These are phyloP conservation scores for Eupithecia centaureata DNA, from an alignment of 2,888 invertebrate genomes.

Conservation along the genomic window DNA sequence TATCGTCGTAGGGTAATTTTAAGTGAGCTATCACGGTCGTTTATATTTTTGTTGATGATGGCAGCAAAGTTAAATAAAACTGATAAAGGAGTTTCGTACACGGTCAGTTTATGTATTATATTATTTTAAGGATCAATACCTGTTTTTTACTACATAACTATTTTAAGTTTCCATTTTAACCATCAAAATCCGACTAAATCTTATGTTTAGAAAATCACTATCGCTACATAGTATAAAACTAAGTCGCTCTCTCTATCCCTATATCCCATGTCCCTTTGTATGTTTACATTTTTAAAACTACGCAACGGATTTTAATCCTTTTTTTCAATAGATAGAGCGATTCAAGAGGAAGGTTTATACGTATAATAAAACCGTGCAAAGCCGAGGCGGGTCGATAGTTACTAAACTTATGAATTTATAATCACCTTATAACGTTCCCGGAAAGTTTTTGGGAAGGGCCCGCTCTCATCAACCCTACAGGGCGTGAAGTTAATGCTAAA, in stretches of 20 bases:
- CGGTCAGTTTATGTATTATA: background rate
- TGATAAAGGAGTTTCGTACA: background rate
- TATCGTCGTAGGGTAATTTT: background rate
- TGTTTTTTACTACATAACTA: background rate
- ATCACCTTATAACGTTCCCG: conserved; percentile 13
- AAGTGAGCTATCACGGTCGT: background rate
- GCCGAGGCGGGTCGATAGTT: too few species aligned
- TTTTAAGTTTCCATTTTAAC: background rate
- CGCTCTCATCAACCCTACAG: conserved; percentile 42
- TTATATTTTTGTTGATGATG: background rate
- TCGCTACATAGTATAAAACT: too few species aligned
- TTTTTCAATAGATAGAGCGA: too few species aligned
- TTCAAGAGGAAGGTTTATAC: too few species aligned
- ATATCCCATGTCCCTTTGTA: too few species aligned
- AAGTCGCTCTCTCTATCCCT: too few species aligned
- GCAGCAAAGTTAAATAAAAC: too few species aligned
- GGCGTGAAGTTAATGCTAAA: conserved; percentile 59
- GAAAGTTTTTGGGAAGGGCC: conserved; percentile 31
- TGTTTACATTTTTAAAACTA: too few species aligned
- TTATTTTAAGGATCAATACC: background rate
- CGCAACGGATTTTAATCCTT: too few species aligned
- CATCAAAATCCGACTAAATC: background rate
- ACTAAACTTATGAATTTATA: conserved; percentile 11
- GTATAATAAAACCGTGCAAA: too few species aligned
- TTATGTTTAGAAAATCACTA: background rate